A percentile compares a stretch with the other conserved stretches of the same genome.
Conservation (phyloP, 92 coral and sea anemone species). For the Pocillopora grandis region DNA sequence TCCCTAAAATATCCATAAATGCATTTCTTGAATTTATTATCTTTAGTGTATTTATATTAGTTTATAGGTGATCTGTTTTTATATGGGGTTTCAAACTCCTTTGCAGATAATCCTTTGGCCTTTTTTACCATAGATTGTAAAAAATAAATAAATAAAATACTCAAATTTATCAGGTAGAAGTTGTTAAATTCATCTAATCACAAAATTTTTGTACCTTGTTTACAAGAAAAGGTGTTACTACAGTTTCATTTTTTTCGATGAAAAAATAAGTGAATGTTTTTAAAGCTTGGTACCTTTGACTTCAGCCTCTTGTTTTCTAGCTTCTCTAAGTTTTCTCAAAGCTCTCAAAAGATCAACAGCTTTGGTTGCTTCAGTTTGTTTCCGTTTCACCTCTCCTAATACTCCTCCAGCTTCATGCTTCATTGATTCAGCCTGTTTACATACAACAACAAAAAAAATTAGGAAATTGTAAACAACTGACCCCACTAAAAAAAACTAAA, state of each 20-base stretch:
- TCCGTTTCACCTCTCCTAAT: slow-evolving; percentile 86
- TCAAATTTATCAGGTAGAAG: no score
- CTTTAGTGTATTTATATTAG: no score
- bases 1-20: no score
- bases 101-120: no score
- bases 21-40: no score
- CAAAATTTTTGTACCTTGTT: no score
- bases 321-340: slow-evolving; percentile 75
- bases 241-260: background rate
- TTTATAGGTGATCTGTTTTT: no score
- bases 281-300: slow-evolving; percentile 68
- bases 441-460: background rate
- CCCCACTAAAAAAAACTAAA: background rate
- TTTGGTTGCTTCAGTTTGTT: slow-evolving; percentile 77
- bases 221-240: no score
- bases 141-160: background rate
- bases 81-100: no score
- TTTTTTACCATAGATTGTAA: no score
- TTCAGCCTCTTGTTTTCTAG: slow-evolving; percentile 88
- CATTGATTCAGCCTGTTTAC: slow-evolving; percentile 70
- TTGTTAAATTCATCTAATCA: no score
- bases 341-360: slow-evolving; percentile 79
- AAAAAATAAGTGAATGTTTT: background rate
- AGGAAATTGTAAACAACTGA: no score
- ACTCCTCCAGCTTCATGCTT: slow-evolving; percentile 98